Evolutionary conservation across 2,113 vertebrate species (phyloP).

Genomic region (Romanogobio albipinnatus): DNA sequence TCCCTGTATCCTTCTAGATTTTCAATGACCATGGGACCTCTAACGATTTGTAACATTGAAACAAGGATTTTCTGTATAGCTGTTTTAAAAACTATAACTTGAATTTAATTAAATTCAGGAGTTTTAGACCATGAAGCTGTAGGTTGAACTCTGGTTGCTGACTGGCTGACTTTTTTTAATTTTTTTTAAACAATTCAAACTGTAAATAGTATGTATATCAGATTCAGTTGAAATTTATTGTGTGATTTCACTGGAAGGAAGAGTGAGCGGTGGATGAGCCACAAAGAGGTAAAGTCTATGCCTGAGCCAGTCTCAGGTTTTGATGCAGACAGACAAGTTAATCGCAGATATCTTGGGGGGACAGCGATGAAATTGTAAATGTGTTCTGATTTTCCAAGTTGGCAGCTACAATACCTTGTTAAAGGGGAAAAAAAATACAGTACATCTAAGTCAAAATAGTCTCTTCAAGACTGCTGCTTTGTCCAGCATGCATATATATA

Average conservation of each 20-base stretch:
- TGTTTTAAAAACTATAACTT: too few species aligned
- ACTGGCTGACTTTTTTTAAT: neutral
- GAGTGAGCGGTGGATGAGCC: neutral
- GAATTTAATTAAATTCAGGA: too few species aligned
- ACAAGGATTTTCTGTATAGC: too few species aligned
- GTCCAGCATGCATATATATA: neutral
- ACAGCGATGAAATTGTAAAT: neutral
- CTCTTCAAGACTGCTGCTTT: neutral
- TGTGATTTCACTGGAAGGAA: neutral
- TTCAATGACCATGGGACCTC: neutral
- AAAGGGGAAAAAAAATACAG: neutral
- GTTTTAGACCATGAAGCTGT: neutral
- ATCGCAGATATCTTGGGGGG: neutral
- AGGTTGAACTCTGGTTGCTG: neutral
- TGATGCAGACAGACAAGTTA: neutral
- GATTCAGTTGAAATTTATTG: neutral
- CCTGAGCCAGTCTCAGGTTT: neutral
- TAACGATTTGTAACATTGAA: neutral
- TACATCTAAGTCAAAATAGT: neutral
- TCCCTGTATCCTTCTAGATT: neutral
- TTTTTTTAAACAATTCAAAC: neutral
- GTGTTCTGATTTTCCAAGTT: neutral
- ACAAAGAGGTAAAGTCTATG: neutral
- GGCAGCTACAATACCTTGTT: neutral
- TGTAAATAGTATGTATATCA: neutral